Conservation (phyloP, 2,113 vertebrate genomes). For the Saguinus midas region DNA sequence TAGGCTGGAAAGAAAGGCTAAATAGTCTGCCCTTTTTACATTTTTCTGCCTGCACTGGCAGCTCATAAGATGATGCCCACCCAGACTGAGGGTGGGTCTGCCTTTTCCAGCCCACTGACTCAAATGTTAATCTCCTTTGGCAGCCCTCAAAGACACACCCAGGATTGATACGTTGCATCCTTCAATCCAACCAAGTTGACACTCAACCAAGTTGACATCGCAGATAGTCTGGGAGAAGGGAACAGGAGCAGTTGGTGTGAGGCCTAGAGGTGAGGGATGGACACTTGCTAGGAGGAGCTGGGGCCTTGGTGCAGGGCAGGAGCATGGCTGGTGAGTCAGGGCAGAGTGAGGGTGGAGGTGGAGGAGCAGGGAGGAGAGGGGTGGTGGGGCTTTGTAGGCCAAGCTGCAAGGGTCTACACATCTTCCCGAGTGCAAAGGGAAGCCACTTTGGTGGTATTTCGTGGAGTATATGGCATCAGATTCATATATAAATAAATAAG, state of each 20-base stretch:
- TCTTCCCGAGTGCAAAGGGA: not conserved
- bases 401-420: not conserved
- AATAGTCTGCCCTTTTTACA: too few relatives aligned
- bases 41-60: too few relatives aligned
- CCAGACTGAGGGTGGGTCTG: too few relatives aligned
- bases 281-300: not conserved
- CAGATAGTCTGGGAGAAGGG: too few relatives aligned
- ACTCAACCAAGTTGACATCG: too few relatives aligned
- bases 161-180: too few relatives aligned
- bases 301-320: not conserved
- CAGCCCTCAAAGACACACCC: too few relatives aligned
- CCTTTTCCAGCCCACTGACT: too few relatives aligned
- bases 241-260: not conserved
- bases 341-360: not conserved
- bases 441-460: not conserved
- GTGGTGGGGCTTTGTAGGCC: accelerated
- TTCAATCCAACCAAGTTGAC: too few relatives aligned
- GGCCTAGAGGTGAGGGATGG: accelerated
- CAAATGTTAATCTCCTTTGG: too few relatives aligned
- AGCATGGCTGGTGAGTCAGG: accelerated
- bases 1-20: too few relatives aligned
- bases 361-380: accelerated
- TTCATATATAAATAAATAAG: not conserved
- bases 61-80: too few relatives aligned
- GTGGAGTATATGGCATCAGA: not conserved